A percentile compares a stretch with the other conserved stretches of the same genome.
These are phyloP conservation scores for Andrena camellia DNA, from an alignment of 2,888 invertebrate genomes.

Conservation along the genomic window DNA sequence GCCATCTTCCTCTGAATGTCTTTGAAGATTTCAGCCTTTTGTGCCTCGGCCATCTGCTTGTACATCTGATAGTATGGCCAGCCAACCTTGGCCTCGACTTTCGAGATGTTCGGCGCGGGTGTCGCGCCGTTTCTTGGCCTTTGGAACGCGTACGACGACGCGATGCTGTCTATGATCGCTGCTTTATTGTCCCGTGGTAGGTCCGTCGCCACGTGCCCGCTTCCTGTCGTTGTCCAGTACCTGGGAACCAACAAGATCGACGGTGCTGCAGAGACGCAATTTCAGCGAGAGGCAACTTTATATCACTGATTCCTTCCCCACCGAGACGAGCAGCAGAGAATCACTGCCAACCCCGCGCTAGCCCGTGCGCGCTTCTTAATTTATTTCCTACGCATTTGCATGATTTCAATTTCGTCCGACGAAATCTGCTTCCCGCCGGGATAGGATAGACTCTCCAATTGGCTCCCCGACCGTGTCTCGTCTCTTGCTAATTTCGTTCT, in stretches of 20 bases:
- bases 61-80: slow-evolving; percentile 77
- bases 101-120: slow-evolving; percentile 57
- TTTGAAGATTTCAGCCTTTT: slow-evolving; percentile 79
- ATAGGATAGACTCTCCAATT: slow-evolving; percentile 4
- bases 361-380: slow-evolving; percentile 28
- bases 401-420: slow-evolving; percentile 46
- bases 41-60: slow-evolving; percentile 68
- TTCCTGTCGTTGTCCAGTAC: slow-evolving; percentile 79
- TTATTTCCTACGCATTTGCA: slow-evolving; percentile 42
- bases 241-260: slow-evolving; percentile 58
- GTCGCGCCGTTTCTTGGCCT: slow-evolving; percentile 70
- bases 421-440: slow-evolving; percentile 14
- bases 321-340: not conserved
- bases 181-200: slow-evolving; percentile 78
- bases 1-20: slow-evolving; percentile 79
- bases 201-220: slow-evolving; percentile 70
- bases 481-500: slow-evolving; percentile 14
- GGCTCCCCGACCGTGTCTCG: not conserved
- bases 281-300: no score
- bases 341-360: no score
- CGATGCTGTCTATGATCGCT: slow-evolving; percentile 80
- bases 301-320: not conserved
- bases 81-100: slow-evolving; percentile 50
- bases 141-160: slow-evolving; percentile 78
- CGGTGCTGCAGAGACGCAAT: no score